Evolutionary conservation across 2,888 invertebrate species (phyloP).

Genomic region (Deroplatys truncata): DNA sequence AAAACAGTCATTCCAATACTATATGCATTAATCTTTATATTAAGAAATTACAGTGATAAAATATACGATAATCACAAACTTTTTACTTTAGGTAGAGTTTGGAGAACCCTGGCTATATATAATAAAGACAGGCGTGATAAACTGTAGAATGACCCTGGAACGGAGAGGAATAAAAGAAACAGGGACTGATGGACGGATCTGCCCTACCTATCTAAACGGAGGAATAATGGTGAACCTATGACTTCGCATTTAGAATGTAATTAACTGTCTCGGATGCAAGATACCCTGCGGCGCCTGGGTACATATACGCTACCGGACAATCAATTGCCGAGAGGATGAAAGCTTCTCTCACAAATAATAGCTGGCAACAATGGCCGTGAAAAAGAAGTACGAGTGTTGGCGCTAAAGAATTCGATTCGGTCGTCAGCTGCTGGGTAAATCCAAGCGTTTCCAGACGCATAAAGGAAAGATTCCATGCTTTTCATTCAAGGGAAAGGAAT

Average conservation of each 20-base stretch:
- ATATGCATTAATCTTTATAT: too few relatives aligned
- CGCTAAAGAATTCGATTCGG: not conserved
- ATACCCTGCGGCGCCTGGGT: not conserved
- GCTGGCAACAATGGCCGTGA: constrained; percentile 6
- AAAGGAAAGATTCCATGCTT: not conserved
- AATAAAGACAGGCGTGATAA: not conserved
- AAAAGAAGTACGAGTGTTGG: not conserved
- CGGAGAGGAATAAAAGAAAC: not conserved
- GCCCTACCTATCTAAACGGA: not conserved
- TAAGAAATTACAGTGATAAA: too few relatives aligned
- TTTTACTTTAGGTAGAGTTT: too few relatives aligned
- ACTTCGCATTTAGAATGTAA: constrained; percentile 33
- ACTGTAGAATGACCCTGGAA: not conserved
- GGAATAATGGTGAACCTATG: constrained; percentile 32
- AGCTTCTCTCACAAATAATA: not conserved
- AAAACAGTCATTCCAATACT: too few relatives aligned
- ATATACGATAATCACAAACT: too few relatives aligned
- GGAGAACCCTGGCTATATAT: not conserved
- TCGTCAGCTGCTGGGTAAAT: not conserved
- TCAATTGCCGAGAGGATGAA: not conserved
- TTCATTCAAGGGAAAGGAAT: not conserved
- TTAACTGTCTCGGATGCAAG: constrained; percentile 24
- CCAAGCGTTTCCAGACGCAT: not conserved
- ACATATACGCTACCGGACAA: constrained; percentile 7
- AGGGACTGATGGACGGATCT: not conserved